Conservation (phyloP, 2,113 vertebrate genomes). For the Sceloporus tristichus region DNA sequence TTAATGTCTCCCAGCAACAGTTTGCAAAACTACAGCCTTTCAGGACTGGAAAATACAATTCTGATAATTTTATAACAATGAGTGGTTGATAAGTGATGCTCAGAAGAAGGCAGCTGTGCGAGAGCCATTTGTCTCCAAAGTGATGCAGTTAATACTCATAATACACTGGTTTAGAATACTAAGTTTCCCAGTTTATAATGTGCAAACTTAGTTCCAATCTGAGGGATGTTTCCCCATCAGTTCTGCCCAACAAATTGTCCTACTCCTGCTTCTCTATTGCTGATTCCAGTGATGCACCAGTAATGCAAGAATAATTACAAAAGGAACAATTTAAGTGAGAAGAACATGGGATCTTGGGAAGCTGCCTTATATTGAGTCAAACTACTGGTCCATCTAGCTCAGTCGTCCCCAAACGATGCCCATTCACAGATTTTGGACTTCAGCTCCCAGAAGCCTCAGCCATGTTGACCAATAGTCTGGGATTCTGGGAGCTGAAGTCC, state of each 20-base stretch:
- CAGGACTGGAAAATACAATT: neutral
- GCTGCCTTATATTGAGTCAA: neutral
- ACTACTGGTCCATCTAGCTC: neutral
- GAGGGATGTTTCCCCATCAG: neutral
- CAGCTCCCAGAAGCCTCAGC: no score
- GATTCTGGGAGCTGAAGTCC: no score
- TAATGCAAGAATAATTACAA: neutral
- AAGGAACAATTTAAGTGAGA: neutral
- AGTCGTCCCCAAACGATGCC: neutral
- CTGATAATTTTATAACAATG: neutral
- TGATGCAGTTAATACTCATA: neutral
- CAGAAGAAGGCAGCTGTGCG: neutral
- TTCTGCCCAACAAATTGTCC: neutral
- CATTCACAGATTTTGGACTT: no score
- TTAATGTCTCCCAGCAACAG: constrained; percentile 22
- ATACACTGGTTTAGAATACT: neutral
- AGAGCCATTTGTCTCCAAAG: no score
- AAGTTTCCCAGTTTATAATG: no score
- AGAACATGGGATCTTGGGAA: neutral
- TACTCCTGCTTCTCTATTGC: neutral
- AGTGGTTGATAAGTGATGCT: neutral
- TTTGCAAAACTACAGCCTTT: neutral
- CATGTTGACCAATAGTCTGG: no score
- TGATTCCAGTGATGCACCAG: neutral
- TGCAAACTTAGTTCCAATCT: neutral